These are phyloP conservation scores for Remorina albescens DNA, from an alignment of 2,797 vertebrate species.

Conservation along the genomic window DNA sequence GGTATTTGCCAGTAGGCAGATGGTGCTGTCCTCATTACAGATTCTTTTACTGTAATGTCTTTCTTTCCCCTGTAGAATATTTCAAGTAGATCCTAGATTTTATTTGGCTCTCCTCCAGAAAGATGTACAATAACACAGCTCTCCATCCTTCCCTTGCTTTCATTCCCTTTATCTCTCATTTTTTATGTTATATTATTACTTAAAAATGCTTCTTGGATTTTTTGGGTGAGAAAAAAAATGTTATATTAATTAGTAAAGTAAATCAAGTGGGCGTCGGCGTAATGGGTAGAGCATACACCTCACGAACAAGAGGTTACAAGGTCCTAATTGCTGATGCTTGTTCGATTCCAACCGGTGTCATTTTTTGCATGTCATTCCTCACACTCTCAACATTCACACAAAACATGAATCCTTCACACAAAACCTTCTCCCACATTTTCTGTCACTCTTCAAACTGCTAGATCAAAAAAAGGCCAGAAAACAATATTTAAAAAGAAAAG, in stretches of 20 bases:
- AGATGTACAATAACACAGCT: conserved; percentile 10
- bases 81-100: conserved; percentile 17
- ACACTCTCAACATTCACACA: too few relatives aligned
- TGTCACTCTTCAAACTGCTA: too few relatives aligned
- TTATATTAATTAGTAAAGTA: not conserved
- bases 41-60: conserved; percentile 41
- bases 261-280: too few relatives aligned
- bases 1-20: conserved; percentile 2
- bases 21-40: conserved; percentile 16
- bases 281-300: too few relatives aligned
- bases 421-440: too few relatives aligned
- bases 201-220: conserved; percentile 13
- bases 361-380: too few relatives aligned
- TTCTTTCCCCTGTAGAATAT: conserved; percentile 25
- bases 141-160: not conserved
- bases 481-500: too few relatives aligned
- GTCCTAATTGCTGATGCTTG: too few relatives aligned
- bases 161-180: conserved; percentile 4
- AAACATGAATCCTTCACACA: too few relatives aligned
- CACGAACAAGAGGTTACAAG: too few relatives aligned
- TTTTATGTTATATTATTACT: conserved; percentile 20
- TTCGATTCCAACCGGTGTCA: too few relatives aligned
- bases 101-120: conserved; percentile 10
- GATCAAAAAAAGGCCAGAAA: too few relatives aligned
- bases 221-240: conserved; percentile 1